phyloP scores from a whole-genome alignment of 2,113 vertebrate species.

The Hippocampus abdominalis region DNA sequence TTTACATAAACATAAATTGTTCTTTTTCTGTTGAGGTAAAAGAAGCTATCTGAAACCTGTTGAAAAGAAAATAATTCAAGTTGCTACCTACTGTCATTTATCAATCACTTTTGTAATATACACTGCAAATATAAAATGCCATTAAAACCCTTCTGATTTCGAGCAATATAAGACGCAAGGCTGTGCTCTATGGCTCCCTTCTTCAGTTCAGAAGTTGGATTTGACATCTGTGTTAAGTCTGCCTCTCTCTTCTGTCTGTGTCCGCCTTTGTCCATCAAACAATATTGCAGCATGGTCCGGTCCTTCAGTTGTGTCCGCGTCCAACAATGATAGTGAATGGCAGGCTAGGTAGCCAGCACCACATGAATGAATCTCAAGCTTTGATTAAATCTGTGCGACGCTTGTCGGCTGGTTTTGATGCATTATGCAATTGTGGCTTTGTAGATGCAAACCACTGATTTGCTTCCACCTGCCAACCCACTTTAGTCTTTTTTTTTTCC shows the following conservation, averaged over 20 bases:
- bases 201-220: constrained; percentile 29
- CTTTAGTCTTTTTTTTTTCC: constrained; percentile 5
- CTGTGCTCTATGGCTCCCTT: constrained; percentile 10
- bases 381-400: constrained; percentile 31
- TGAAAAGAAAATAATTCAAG: too few species aligned
- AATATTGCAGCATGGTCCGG: constrained; percentile 20
- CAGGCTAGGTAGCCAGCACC: constrained; percentile 8
- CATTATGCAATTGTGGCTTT: constrained; percentile 6
- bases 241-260: constrained; percentile 1
- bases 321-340: constrained; percentile 21
- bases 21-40: too few species aligned
- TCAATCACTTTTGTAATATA: too few species aligned
- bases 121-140: too few species aligned
- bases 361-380: constrained; percentile 13
- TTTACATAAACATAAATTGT: too few species aligned
- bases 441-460: constrained; percentile 32
- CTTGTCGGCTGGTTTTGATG: constrained; percentile 29
- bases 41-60: too few species aligned
- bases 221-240: constrained; percentile 28
- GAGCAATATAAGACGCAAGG: too few species aligned
- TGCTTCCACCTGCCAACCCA: constrained; percentile 4
- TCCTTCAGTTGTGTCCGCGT: constrained; percentile 22
- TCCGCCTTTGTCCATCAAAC: constrained; percentile 17
- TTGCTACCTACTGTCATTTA: too few species aligned
- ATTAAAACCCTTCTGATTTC: too few species aligned